Evolutionary conservation across 2,888 invertebrate genomes (phyloP), one percentile per base, ranked within the genome.

Genomic region (Tetragonisca angustula): DNA sequence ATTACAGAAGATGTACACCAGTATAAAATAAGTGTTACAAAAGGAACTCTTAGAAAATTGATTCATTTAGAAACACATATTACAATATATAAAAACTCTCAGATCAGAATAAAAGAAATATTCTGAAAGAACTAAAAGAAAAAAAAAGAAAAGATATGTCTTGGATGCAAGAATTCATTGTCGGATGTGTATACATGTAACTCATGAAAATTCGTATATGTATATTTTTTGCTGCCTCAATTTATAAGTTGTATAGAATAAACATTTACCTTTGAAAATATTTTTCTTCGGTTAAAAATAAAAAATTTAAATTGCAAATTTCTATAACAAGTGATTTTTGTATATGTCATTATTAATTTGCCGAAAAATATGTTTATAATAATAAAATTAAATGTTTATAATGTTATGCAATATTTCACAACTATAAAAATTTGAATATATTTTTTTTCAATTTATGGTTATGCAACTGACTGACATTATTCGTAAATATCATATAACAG

Each of bases 351-450:
- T 56, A 36, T 69, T 74, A 61, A 50, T 68, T 71, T 21, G 62
- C 32, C 73, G 68, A 83, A 77, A 76, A 76, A 68, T 78, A 72
- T 81, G 72, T 86, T 43, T 43, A 43, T 43, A 43, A 43, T 43
- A 9, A 78, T 84, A 79, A 76, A 86, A 79, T 83, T 82, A 79
- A 87, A 82, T 62, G 79, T 83, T 81, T 65, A 73, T 72, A 84
- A 81, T 84, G 84, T 88, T 82, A 81, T 76, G 83, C 84, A 75
- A 83, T 86, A 84, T 80, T 70, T 83, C 71, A 83, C 62, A 75
- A 79, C 84, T 89, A 86, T 88, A 88, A 89, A 87, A 91, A 89
- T 84, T 85, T 88, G 84, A 87, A 83, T 86, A 88, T 79, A 64
- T 83, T 59, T 78, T 43, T 80, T 84, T 77, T 77, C 43, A 76